Evolutionary conservation across 1,140 invertebrate species (phyloP), one percentile per base, ranked within the genome.

Genomic region (Doryteuthis pealeii): DNA sequence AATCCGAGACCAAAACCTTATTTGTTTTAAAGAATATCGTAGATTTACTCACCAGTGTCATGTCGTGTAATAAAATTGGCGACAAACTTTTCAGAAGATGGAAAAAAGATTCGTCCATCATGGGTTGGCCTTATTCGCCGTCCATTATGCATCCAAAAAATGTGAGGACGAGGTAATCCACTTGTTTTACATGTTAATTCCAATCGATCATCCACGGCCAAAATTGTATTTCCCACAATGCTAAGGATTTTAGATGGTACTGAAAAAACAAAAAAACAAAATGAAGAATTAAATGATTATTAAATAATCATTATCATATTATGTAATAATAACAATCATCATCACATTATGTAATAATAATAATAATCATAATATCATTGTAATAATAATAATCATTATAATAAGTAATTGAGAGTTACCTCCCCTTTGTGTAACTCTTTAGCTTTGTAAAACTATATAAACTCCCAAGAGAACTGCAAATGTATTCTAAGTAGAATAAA

Each of bases 101-200:
- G 77, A n/a, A 80, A 71, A 12, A 31, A 45, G 10, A 82, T 71
- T 70, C 80, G 66, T 0, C 80, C 77, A 74, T 82, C 78, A 18
- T 73, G 32, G 31, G 73, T 70, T 18, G 75, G 43, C 15, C 26
- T 1, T 10, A 80, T 32, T 40, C 40, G 26, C 1, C 67, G n/a
- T 3, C 77, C 80, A 15, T 72, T 32, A 33, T 71, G 71, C 6
- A 43, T 66, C 80, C 80, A 82, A 10, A 70, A 70, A 32, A 82
- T 71, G 22, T 22, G 30, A 18, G 80, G 79, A 30, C 66, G 28
- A 12, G 80, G 80, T 31, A 77, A 73, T 15, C 80, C 80, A 45
- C 43, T 58, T 26, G 74, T 66, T 28, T 54, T 30, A 73, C 80
- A 82, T 6, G 72, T 77, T 10, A 82, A 72, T 14, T 78, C 70